Conservation (phyloP, 2,113 vertebrate genomes). For the Apodemus speciosus region DNA sequence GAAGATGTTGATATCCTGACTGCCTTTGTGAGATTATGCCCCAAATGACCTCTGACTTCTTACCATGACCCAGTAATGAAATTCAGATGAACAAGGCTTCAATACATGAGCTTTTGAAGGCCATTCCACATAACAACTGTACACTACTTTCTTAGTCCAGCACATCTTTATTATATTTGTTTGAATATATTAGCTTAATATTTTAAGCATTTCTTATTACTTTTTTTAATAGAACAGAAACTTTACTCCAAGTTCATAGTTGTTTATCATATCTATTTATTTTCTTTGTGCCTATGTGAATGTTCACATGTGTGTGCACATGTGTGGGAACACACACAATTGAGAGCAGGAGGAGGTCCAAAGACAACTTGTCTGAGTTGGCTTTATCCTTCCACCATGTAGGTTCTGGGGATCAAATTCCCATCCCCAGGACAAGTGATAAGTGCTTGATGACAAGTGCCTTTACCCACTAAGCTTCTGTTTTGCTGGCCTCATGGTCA, state of each 20-base stretch:
- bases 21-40: neutral
- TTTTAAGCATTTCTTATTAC: neutral
- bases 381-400: neutral
- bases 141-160: neutral
- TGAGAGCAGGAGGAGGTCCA: neutral
- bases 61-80: neutral
- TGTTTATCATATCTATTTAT: neutral
- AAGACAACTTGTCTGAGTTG: neutral
- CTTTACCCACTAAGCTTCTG: neutral
- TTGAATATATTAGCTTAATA: neutral
- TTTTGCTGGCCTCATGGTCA: neutral
- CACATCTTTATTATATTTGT: neutral
- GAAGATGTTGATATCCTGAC: no score
- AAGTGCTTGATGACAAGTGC: neutral
- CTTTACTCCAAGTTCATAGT: neutral
- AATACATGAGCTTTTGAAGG: no score
- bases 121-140: neutral
- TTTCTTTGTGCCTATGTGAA: neutral
- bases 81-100: neutral
- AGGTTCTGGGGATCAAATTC: neutral
- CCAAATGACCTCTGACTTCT: neutral
- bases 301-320: neutral
- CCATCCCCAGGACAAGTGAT: neutral
- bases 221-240: neutral
- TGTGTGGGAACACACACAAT: neutral